Percentiles rank a stretch among this genome's conserved stretches.
These are phyloP conservation scores for Nomada flava DNA, from an alignment of 2,888 invertebrate species.

Conservation along the genomic window DNA sequence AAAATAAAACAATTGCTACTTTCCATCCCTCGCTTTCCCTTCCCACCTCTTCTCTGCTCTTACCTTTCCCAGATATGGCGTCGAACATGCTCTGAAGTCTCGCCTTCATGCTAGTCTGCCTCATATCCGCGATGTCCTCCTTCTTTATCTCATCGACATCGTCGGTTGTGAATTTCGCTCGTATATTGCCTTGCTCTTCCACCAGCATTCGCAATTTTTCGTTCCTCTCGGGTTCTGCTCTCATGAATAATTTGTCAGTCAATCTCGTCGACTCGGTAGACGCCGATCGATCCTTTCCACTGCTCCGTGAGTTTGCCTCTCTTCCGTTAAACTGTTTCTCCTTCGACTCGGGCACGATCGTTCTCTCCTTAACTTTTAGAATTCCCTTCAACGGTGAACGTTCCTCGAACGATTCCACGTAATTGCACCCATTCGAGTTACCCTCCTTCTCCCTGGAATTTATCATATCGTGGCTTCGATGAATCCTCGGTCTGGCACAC, in stretches of 20 bases:
- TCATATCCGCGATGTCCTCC: constrained; percentile 81
- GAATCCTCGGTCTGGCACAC: not conserved
- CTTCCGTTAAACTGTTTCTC: not conserved
- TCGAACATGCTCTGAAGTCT: constrained; percentile 82
- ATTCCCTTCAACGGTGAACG: constrained; percentile 57
- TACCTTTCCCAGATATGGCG: constrained; percentile 82
- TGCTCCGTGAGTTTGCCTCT: not conserved
- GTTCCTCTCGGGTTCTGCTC: constrained; percentile 79
- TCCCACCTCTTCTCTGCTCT: constrained; percentile 29
- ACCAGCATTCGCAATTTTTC: constrained; percentile 78
- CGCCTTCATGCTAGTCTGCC: constrained; percentile 81
- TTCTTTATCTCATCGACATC: constrained; percentile 81
- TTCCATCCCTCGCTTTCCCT: too few relatives aligned
- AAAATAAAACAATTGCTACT: constrained; percentile 14
- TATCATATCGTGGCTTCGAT: not conserved
- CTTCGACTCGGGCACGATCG: not conserved
- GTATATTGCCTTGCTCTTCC: constrained; percentile 77
- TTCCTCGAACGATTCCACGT: constrained; percentile 14
- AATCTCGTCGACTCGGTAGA: constrained; percentile 45
- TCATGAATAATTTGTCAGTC: constrained; percentile 81
- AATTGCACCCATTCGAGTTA: not conserved
- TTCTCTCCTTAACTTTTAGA: constrained; percentile 38
- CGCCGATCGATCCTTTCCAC: not conserved
- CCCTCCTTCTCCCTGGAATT: constrained; percentile 2
- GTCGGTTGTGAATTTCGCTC: constrained; percentile 76